Percentiles rank a stretch among this genome's conserved stretches.
phyloP scores from a whole-genome alignment of 2,888 invertebrate genomes.

The Drosophila koepferae region DNA sequence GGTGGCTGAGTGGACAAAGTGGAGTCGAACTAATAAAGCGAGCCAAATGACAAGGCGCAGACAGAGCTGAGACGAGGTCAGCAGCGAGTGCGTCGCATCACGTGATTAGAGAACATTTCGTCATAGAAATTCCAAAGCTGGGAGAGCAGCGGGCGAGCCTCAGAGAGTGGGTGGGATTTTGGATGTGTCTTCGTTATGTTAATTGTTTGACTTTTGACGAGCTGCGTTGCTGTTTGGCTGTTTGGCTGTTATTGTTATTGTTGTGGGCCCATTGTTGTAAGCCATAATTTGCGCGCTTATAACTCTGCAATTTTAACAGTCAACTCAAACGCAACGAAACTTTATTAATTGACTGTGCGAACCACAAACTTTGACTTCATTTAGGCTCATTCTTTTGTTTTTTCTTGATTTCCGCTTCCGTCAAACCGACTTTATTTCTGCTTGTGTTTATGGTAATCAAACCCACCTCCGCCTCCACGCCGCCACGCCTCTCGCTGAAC shows the following conservation, averaged over 20 bases:
- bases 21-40: slow-evolving; percentile 60
- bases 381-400: slow-evolving; percentile 78
- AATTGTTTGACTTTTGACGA: slow-evolving; percentile 73
- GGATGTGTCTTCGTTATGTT: slow-evolving; percentile 79
- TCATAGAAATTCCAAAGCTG: slow-evolving; percentile 31
- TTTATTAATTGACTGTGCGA: slow-evolving; percentile 71
- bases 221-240: slow-evolving; percentile 11
- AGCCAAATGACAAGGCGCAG: slow-evolving; percentile 65
- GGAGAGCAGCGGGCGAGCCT: too few relatives aligned
- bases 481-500: neutral
- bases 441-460: slow-evolving; percentile 77
- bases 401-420: slow-evolving; percentile 78
- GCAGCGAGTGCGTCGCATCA: slow-evolving; percentile 46
- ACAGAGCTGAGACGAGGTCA: slow-evolving; percentile 32
- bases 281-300: slow-evolving; percentile 75
- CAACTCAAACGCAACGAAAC: slow-evolving; percentile 71
- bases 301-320: slow-evolving; percentile 56
- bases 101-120: slow-evolving; percentile 74
- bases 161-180: slow-evolving; percentile 55
- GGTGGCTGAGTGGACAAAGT: slow-evolving; percentile 25
- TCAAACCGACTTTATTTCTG: slow-evolving; percentile 24
- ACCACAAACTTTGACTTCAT: slow-evolving; percentile 67
- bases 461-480: neutral
- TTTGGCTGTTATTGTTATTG: slow-evolving; percentile 27
- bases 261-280: slow-evolving; percentile 49